Conservation (phyloP, 92 coral and sea anemone genomes). For the Meandrina meandrites region DNA sequence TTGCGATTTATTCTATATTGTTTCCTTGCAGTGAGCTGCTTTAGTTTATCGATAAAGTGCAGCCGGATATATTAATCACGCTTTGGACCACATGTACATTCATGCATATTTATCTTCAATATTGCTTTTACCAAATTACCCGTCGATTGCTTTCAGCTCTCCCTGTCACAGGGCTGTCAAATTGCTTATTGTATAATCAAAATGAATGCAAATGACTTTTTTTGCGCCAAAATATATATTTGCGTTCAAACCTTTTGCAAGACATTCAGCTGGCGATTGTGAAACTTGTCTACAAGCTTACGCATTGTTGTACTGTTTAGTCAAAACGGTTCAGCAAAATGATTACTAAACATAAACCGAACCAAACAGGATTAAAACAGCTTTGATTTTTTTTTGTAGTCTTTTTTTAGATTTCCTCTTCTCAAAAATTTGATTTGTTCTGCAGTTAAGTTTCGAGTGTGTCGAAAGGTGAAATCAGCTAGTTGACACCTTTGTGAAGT, state of each 20-base stretch:
- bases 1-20: background rate
- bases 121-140: constrained; percentile 26
- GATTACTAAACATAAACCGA: background rate
- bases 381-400: background rate
- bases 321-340: background rate
- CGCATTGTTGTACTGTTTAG: background rate
- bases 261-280: background rate
- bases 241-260: background rate
- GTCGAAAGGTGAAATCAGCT: background rate
- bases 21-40: background rate
- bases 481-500: background rate
- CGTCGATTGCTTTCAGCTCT: background rate
- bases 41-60: background rate
- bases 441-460: background rate
- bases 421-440: background rate
- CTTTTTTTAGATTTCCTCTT: background rate
- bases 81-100: constrained; percentile 2
- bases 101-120: constrained; percentile 25
- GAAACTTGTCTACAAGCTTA: background rate
- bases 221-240: background rate
- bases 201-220: background rate
- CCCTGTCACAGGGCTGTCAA: constrained; percentile 23
- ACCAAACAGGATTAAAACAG: background rate
- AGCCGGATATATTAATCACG: constrained; percentile 9
- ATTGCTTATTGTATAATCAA: background rate